Evolutionary conservation across 30 jellyfish, hydroid and myxozoan species (phyloP).

Genomic region (Cassiopea xamachana): DNA sequence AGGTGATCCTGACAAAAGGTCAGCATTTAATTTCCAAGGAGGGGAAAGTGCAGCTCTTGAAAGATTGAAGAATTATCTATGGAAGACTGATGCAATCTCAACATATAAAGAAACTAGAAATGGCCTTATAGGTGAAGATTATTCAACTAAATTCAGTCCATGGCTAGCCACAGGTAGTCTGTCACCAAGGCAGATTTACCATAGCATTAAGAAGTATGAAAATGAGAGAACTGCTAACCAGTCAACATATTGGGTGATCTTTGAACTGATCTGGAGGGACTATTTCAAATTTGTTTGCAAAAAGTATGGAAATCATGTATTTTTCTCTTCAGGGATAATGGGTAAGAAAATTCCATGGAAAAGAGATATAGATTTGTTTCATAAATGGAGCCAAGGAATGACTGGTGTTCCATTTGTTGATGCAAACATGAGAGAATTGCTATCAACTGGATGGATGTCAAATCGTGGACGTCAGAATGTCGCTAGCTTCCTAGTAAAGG

Average conservation of each 20-base stretch:
- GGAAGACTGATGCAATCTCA: slow-evolving; percentile 74
- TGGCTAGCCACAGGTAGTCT: slow-evolving; percentile 82
- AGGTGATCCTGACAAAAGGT: slow-evolving; percentile 18
- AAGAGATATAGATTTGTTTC: slow-evolving; percentile 49
- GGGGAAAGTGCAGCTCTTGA: slow-evolving; percentile 65
- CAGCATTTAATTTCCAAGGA: slow-evolving; percentile 65
- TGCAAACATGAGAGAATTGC: slow-evolving; percentile 80
- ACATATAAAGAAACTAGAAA: slow-evolving; percentile 78
- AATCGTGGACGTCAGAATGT: slow-evolving; percentile 86
- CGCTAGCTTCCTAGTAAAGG: slow-evolving; percentile 77
- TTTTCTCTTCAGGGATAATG: slow-evolving; percentile 64
- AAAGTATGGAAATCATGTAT: slow-evolving; percentile 67
- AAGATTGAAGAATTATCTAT: slow-evolving; percentile 42
- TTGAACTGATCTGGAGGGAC: slow-evolving; percentile 84
- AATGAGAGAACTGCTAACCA: slow-evolving; percentile 27
- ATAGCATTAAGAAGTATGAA: slow-evolving; percentile 31
- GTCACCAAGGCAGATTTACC: slow-evolving; percentile 70
- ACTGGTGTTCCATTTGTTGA: slow-evolving; percentile 89
- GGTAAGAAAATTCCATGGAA: slow-evolving; percentile 71
- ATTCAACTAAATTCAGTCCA: slow-evolving; percentile 81
- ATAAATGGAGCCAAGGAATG: slow-evolving; percentile 74
- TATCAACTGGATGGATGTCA: slow-evolving; percentile 86
- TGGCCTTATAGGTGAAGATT: slow-evolving; percentile 69
- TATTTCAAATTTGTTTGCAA: slow-evolving; percentile 70
- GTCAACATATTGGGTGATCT: slow-evolving; percentile 82